Evolutionary conservation across 2,113 vertebrate genomes (phyloP).

Genomic region (Mesembrinibis cayennensis): DNA sequence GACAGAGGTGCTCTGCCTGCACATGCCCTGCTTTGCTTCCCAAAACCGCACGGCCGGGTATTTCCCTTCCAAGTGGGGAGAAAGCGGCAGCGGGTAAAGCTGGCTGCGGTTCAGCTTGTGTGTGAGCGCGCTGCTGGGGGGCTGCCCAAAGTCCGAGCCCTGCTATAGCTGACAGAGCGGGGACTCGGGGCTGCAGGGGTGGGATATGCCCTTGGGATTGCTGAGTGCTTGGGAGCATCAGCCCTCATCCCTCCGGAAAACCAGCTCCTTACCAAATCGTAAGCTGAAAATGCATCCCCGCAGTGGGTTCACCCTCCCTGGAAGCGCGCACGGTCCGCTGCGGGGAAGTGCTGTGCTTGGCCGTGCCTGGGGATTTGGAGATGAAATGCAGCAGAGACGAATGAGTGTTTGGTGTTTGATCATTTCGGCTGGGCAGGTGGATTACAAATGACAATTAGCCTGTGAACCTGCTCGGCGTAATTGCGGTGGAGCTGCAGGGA

Average conservation of each 20-base stretch:
- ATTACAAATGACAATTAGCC: neutral
- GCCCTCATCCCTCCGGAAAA: neutral
- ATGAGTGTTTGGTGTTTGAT: neutral
- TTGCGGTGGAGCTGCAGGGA: neutral
- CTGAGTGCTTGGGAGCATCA: neutral
- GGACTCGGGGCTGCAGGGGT: neutral
- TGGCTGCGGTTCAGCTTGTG: neutral
- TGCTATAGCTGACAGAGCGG: neutral
- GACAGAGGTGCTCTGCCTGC: neutral
- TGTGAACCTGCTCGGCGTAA: neutral
- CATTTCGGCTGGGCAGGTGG: neutral
- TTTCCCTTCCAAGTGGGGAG: neutral
- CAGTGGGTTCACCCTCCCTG: too few species aligned
- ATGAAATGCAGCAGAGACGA: neutral
- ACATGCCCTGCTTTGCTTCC: neutral
- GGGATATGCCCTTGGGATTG: neutral
- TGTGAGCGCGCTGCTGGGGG: neutral
- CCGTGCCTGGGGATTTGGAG: neutral
- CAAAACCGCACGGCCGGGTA: rapidly evolving
- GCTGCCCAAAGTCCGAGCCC: neutral
- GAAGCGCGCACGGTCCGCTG: too few species aligned
- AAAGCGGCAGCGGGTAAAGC: neutral
- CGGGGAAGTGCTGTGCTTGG: neutral
- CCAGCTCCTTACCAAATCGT: neutral
- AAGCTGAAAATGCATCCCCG: neutral